Conservation (phyloP, 2,797 vertebrate species). For the Loris lydekkerianus region DNA sequence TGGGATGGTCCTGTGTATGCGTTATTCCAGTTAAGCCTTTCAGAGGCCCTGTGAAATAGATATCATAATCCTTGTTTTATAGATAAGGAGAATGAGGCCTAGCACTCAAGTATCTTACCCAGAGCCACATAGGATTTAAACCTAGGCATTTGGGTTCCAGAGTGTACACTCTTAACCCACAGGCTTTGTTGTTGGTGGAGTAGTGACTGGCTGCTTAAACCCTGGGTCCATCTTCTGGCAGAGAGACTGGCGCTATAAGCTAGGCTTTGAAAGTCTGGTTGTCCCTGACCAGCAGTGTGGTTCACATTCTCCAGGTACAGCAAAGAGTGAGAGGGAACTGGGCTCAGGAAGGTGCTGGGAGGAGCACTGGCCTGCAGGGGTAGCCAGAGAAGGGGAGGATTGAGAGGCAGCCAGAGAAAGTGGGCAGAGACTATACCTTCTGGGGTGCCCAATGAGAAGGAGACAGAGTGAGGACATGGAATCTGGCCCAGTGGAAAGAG, state of each 20-base stretch:
- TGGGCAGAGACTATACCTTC: background rate
- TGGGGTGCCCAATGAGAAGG: background rate
- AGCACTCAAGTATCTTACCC: background rate
- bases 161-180: background rate
- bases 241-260: background rate
- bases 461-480: background rate
- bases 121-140: slow-evolving; percentile 29
- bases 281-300: background rate
- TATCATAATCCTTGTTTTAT: background rate
- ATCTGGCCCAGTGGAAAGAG: background rate
- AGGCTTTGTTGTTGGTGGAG: background rate
- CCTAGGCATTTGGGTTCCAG: background rate
- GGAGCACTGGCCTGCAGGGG: background rate
- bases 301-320: background rate
- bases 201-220: background rate
- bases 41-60: background rate
- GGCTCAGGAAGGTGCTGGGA: rapidly evolving
- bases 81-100: slow-evolving; percentile 8
- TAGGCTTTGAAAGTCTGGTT: background rate
- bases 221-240: background rate
- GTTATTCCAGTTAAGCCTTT: background rate
- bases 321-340: background rate
- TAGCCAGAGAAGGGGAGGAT: background rate
- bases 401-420: background rate
- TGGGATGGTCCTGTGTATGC: background rate